A percentile compares a stretch with the other conserved stretches of the same genome.
Evolutionary conservation across 2,888 invertebrate species (phyloP).

Genomic region (Chloroclystis v-ata): DNA sequence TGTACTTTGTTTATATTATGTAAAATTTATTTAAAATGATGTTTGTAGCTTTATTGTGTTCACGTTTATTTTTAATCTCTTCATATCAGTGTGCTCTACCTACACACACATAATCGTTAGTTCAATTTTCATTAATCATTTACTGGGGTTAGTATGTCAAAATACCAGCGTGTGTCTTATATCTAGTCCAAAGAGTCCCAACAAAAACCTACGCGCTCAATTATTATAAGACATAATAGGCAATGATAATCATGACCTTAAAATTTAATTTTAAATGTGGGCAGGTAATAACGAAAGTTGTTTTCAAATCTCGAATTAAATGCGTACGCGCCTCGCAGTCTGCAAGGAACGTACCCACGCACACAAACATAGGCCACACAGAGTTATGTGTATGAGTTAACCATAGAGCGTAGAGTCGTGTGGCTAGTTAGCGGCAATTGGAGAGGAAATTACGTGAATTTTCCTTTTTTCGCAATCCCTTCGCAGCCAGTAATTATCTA

Average conservation of each 20-base stretch:
- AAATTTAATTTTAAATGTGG: neutral
- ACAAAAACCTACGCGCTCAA: too few species aligned
- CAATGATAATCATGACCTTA: neutral
- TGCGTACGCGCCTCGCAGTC: slow-evolving; percentile 48
- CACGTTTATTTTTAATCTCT: too few species aligned
- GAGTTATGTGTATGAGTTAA: slow-evolving; percentile 18
- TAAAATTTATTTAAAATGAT: too few species aligned
- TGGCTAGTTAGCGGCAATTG: slow-evolving; percentile 18
- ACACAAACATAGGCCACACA: slow-evolving; percentile 20
- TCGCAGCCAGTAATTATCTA: slow-evolving; percentile 30
- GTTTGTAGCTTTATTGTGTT: too few species aligned
- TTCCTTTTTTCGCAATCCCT: slow-evolving; percentile 45
- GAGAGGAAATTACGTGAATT: slow-evolving; percentile 43
- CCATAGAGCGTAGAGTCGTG: slow-evolving; percentile 25
- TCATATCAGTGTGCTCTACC: too few species aligned
- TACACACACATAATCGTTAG: too few species aligned
- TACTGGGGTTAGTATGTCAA: neutral
- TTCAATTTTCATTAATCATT: neutral
- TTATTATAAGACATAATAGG: too few species aligned
- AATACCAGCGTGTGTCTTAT: neutral
- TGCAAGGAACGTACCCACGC: slow-evolving; percentile 32
- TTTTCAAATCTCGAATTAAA: slow-evolving; percentile 18
- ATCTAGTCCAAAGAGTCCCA: too few species aligned
- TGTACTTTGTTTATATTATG: too few species aligned
- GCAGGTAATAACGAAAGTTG: slow-evolving; percentile 8